A percentile compares a stretch with the other conserved stretches of the same genome.
Conservation (phyloP, 2,888 invertebrate species). For the Onthophagus sagittarius region DNA sequence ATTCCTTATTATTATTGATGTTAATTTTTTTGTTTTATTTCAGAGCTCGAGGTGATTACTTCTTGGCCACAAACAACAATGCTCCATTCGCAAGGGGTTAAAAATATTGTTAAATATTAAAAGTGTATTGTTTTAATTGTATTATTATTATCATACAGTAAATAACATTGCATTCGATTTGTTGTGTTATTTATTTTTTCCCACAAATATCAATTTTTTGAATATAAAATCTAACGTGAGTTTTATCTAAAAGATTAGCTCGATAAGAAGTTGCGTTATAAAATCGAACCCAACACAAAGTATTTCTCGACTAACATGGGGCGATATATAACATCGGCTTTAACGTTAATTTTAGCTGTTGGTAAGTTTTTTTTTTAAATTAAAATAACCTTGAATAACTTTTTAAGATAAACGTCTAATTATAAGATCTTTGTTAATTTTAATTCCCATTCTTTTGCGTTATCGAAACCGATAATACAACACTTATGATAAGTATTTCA, state of each 20-base stretch:
- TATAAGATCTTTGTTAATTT: background rate
- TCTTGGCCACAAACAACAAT: slow-evolving; percentile 36
- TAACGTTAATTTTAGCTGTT: background rate
- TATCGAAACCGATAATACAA: too few species aligned
- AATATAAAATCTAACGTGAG: background rate
- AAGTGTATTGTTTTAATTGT: background rate
- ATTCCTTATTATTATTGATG: background rate
- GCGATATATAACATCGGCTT: background rate
- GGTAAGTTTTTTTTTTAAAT: background rate
- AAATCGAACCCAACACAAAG: background rate
- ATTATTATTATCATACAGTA: background rate
- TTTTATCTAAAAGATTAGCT: background rate
- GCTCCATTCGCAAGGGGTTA: slow-evolving; percentile 37
- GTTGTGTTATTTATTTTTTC: background rate
- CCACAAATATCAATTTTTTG: background rate
- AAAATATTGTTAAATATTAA: slow-evolving; percentile 1
- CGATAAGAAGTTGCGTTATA: background rate
- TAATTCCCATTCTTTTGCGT: too few species aligned
- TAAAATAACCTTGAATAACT: background rate
- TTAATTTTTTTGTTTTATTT: slow-evolving; percentile 12
- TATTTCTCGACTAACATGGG: background rate
- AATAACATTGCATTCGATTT: background rate
- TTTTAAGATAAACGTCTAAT: background rate
- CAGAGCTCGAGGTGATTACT: slow-evolving; percentile 40
- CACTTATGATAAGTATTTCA: too few species aligned